Base-by-base conservation (phyloP, 2,797 vertebrate genomes). In the Dromococcyx pavoninus region DNA sequence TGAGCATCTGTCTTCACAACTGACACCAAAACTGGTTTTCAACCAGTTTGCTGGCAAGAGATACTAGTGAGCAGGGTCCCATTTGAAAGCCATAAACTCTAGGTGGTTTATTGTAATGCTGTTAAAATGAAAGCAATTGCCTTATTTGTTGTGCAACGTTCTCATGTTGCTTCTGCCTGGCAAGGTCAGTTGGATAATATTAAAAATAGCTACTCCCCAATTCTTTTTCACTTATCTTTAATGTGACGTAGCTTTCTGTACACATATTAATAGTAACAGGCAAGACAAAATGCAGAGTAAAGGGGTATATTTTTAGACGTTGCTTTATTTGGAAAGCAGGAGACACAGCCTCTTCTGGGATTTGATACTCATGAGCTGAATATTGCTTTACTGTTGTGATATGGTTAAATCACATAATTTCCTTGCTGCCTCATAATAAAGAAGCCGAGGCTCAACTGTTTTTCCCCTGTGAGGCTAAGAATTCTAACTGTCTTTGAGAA, bases 401-500 rank as follows among this genome's bases (percentile, higher is more conserved):
- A 83, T 28, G 58, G 88, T 96, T 97, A 97, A 97, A 97, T 95
- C 88, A 95, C 12, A 4, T 96, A 54, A 95, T 95, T 96, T 97
- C 90, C 85, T 93, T 96, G 91, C 89, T 98, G 67, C 94, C 79
- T 94, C n/a, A 44, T 95, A 96, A 94, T 66, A 75, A 94, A 92
- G 86, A 90, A 94, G 84, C 73, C 53, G 91, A 95, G 94, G 77
- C 88, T 95, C 86, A 91, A 81, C 89, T 88, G 2, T 78, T 93
- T 71, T 86, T 86, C 64, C 78, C 51, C 56, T 94, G 87, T 48
- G 82, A 96, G 90, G 81, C 95, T 94, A 92, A 96, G 88, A 97
- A 97, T 95, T 95, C 81, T 95, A 90, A 93, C 77, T 96, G 94
- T 95, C 92, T 95, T 97, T 96, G 95, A 96, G 95, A 97, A 98